Conservation (phyloP, 2,797 vertebrate genomes). For the Pyrocephalus nanus region DNA sequence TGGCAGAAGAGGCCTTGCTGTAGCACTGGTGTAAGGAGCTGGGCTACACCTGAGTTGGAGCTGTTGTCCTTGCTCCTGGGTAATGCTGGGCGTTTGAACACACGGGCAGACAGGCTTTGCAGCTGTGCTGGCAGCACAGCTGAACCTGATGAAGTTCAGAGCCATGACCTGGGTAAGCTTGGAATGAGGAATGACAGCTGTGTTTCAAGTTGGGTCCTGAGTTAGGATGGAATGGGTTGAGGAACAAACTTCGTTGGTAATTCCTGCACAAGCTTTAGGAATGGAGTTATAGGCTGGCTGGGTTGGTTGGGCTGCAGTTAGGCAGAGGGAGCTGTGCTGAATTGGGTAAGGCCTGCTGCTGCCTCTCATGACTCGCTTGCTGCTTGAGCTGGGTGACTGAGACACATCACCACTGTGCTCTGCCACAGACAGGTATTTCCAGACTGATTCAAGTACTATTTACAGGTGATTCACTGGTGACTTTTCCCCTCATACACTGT, state of each 20-base stretch:
- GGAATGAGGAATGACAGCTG: background rate
- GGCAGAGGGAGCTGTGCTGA: background rate
- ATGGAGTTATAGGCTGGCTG: background rate
- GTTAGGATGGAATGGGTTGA: background rate
- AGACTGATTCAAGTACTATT: background rate
- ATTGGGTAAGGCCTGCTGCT: background rate
- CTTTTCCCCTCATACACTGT: background rate
- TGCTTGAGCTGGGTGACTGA: background rate
- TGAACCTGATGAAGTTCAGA: background rate
- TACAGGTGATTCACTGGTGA: background rate
- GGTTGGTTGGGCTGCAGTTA: background rate
- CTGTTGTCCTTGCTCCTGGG: background rate
- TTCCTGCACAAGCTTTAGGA: background rate
- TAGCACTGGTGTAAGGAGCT: background rate
- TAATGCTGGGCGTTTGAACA: background rate
- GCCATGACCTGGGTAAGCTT: background rate
- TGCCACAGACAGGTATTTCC: background rate
- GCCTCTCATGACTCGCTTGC: background rate
- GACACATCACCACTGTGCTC: background rate
- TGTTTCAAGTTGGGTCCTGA: background rate
- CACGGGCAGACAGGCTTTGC: background rate
- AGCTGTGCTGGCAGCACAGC: background rate
- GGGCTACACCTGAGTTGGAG: background rate
- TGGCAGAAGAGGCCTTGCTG: background rate
- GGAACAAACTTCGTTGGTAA: background rate